Base-by-base conservation (phyloP, 2,888 invertebrate species). In the Beris chalybata region DNA sequence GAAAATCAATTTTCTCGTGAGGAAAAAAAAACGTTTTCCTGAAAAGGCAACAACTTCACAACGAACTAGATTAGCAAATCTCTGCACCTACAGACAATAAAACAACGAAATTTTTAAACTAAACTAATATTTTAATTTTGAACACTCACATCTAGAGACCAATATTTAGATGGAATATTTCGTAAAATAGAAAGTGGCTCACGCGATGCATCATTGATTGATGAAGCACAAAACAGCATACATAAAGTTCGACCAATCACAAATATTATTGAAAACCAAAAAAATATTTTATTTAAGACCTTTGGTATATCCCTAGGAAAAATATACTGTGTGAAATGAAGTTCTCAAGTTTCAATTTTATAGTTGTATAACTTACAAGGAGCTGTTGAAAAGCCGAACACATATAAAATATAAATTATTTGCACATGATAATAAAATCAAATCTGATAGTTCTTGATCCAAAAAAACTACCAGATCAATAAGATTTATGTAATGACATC, bases 381-480 rank as follows among this genome's bases (percentile, higher is more conserved):
- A 78, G 67, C 75, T 75, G 72, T 87, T 83, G 73, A 88, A 89
- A 9, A 90, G 81, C 73, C 90, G 89, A 61, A 89, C 82, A 70
- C 90, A 89, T 69, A 90, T 87, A 74, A 90, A 90, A 76, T 87
- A 90, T 64, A 90, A 83, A 75, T 91, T 89, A 72, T 86, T 89
- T 22, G 85, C 79, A 71, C 88, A 89, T 0, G 89, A 89, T 5
- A 91, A 76, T 0, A 89, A 76, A 0, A 90, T 83, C 65, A 91
- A 78, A 12, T 83, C 81, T 4, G 89, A 86, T n/a, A 91, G 81
- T 55, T 85, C 81, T 4, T 79, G 76, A 72, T 90, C 88, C 4
- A 89, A 82, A 22, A 80, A 80, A 52, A 83, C 82, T 0, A 89
- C 85, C 38, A 91, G 78, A 13, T 83, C 82, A 1, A 85, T 84